Evolutionary conservation across 2,797 vertebrate genomes (phyloP).

Genomic region (Danio jaintianensis): DNA sequence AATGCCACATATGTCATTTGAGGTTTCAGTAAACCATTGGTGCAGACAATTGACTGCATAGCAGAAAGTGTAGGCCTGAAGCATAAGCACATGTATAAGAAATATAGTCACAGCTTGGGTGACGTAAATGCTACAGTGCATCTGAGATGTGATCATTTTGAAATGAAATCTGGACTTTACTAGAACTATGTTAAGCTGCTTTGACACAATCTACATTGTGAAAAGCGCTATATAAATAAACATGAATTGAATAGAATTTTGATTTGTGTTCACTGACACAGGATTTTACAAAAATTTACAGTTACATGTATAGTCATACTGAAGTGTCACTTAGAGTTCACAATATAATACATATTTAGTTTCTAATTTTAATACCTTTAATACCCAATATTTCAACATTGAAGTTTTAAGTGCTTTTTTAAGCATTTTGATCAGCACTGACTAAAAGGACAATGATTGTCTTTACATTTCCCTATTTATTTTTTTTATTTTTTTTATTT

Average conservation of each 20-base stretch:
- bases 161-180: too few relatives aligned
- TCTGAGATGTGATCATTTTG: neutral
- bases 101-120: neutral
- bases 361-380: neutral
- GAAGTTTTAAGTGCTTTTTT: neutral
- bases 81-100: too few relatives aligned
- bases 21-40: conserved; percentile 8
- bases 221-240: too few relatives aligned
- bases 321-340: neutral
- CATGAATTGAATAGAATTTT: too few relatives aligned
- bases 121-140: conserved; percentile 12
- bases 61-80: neutral
- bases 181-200: too few relatives aligned
- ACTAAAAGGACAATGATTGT: neutral
- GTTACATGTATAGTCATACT: neutral
- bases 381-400: neutral
- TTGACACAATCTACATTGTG: too few relatives aligned
- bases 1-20: neutral
- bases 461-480: neutral
- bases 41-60: neutral
- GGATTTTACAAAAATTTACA: too few relatives aligned
- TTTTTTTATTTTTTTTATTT: neutral
- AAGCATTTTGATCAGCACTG: neutral
- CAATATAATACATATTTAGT: neutral
- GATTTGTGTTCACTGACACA: neutral